phyloP scores from a whole-genome alignment of 2,113 vertebrate species.

The Capra hircus region DNA sequence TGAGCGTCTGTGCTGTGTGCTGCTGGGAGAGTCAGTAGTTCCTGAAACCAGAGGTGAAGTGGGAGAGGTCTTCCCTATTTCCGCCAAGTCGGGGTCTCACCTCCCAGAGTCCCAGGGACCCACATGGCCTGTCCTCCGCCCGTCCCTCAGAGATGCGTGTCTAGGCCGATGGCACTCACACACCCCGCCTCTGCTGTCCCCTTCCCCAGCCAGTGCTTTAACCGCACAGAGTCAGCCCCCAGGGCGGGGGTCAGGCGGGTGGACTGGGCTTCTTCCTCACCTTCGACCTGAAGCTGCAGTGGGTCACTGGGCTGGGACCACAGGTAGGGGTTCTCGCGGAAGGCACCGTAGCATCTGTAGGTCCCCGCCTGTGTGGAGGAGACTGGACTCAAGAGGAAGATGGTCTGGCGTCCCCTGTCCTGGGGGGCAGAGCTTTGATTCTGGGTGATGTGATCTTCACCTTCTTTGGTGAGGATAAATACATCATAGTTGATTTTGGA shows the following conservation, averaged over 20 bases:
- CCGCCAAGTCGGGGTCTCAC: accelerated
- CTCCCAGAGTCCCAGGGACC: background rate
- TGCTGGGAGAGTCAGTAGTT: accelerated
- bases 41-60: background rate
- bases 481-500: accelerated
- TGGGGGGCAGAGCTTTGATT: accelerated
- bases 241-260: accelerated
- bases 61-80: background rate
- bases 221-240: accelerated
- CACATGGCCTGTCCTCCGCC: accelerated
- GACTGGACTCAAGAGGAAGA: background rate
- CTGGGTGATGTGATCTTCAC: background rate
- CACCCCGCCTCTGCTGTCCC: accelerated
- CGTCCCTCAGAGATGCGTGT: accelerated
- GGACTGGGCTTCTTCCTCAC: background rate
- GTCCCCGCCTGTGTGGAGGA: background rate
- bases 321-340: accelerated
- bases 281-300: background rate
- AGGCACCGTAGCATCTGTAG: background rate
- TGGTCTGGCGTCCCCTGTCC: accelerated
- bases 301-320: background rate
- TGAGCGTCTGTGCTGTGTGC: accelerated
- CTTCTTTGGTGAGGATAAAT: background rate
- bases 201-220: background rate
- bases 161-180: background rate